Evolutionary conservation across 2,113 vertebrate species (phyloP).

Genomic region (Octodon degus): DNA sequence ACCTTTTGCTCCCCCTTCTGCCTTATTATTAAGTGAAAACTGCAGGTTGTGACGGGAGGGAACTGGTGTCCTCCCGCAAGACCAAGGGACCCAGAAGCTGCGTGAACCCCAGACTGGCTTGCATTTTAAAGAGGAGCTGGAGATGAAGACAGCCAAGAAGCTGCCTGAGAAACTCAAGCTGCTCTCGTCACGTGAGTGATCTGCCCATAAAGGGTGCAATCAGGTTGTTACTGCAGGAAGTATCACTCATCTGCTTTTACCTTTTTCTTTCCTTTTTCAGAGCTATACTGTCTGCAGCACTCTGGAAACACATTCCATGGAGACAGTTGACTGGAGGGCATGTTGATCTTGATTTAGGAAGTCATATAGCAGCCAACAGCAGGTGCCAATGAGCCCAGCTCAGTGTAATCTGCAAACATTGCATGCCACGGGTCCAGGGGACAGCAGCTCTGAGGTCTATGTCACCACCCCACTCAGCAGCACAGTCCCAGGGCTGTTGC

Average conservation of each 20-base stretch:
- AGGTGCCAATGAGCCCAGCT: not conserved
- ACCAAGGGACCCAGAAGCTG: conserved; percentile 6
- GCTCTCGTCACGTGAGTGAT: conserved; percentile 46
- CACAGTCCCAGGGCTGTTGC: not conserved
- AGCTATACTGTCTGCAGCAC: not conserved
- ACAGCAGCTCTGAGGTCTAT: not conserved
- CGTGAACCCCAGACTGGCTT: conserved; percentile 57
- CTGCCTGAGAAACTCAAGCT: conserved; percentile 62
- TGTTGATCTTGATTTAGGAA: conserved; percentile 37
- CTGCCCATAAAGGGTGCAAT: conserved; percentile 37
- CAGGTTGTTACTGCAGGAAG: conserved; percentile 48
- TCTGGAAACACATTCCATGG: conserved; percentile 54
- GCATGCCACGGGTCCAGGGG: not conserved
- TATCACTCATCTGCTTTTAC: not conserved
- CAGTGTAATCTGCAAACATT: not conserved
- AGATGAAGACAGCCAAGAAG: conserved; percentile 62
- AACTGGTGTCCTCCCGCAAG: not conserved
- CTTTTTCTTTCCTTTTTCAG: not conserved
- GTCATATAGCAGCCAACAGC: not conserved
- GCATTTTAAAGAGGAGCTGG: conserved; percentile 60
- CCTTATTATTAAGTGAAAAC: conserved; percentile 18
- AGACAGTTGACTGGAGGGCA: not conserved
- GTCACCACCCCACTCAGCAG: not conserved
- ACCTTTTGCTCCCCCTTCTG: not conserved
- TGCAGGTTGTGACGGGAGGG: conserved; percentile 7